These are phyloP conservation scores for Cantharis flavilabris DNA, from an alignment of 2,888 invertebrate species.

Conservation along the genomic window DNA sequence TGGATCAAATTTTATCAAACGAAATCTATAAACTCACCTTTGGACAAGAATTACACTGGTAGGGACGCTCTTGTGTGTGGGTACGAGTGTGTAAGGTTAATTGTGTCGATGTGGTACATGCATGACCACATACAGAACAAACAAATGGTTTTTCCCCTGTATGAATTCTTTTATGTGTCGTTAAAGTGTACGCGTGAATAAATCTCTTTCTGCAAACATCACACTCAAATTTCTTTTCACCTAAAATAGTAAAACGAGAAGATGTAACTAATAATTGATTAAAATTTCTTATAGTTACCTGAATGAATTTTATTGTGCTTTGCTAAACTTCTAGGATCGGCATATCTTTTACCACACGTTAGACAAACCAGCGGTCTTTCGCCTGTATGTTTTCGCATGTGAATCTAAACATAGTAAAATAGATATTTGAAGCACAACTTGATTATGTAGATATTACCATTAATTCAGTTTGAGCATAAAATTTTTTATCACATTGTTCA, in stretches of 20 bases:
- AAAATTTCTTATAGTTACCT: constrained; percentile 31
- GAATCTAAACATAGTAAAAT: constrained; percentile 34
- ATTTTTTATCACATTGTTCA: constrained; percentile 39
- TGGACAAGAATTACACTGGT: constrained; percentile 40
- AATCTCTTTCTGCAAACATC: constrained; percentile 41
- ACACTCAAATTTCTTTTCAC: constrained; percentile 40
- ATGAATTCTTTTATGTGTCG: constrained; percentile 40
- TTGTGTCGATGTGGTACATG: constrained; percentile 42
- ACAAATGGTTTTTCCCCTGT: constrained; percentile 43
- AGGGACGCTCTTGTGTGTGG: constrained; percentile 43
- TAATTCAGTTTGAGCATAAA: constrained; percentile 41
- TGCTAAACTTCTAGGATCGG: constrained; percentile 40
- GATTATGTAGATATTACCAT: constrained; percentile 24
- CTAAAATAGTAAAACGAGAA: constrained; percentile 25
- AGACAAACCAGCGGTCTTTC: constrained; percentile 38
- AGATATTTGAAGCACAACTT: neutral
- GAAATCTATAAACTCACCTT: constrained; percentile 31
- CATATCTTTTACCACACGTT: constrained; percentile 40
- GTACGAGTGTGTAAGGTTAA: constrained; percentile 40
- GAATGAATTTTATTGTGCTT: constrained; percentile 44
- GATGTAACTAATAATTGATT: neutral
- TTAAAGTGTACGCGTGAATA: constrained; percentile 41
- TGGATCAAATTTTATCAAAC: neutral
- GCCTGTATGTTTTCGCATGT: constrained; percentile 41
- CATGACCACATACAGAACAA: constrained; percentile 41